Conservation (phyloP, 92 coral and sea anemone genomes). For the Chrysogorgia sp. region DNA sequence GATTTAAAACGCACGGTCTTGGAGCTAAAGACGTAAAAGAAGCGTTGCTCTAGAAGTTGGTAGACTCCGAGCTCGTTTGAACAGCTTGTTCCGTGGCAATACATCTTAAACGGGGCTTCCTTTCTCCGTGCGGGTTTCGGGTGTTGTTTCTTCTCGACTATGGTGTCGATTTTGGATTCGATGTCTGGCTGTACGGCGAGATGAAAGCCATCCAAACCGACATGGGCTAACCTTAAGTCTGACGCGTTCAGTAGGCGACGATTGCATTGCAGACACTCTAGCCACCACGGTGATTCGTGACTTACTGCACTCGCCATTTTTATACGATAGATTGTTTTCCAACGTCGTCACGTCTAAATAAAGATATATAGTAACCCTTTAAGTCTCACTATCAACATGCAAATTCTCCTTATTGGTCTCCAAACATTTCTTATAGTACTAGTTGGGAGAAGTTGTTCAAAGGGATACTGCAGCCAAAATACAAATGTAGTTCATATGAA, state of each 20-base stretch:
- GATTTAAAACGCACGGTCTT: slow-evolving; percentile 37
- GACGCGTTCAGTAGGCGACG: slow-evolving; percentile 16
- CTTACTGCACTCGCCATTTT: neutral
- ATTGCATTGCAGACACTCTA: slow-evolving; percentile 8
- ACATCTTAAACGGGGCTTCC: slow-evolving; percentile 47
- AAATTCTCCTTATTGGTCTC: no score
- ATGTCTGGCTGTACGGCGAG: slow-evolving; percentile 41
- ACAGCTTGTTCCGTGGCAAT: slow-evolving; percentile 21
- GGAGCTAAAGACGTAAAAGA: slow-evolving; percentile 39
- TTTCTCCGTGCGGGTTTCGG: slow-evolving; percentile 46
- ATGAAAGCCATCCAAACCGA: slow-evolving; percentile 34
- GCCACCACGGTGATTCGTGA: slow-evolving; percentile 27
- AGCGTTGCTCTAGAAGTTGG: slow-evolving; percentile 24
- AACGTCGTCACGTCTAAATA: no score
- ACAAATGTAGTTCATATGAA: no score
- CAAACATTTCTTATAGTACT: no score
- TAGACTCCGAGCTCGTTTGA: slow-evolving; percentile 36
- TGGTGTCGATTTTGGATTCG: slow-evolving; percentile 24
- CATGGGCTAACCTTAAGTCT: slow-evolving; percentile 25
- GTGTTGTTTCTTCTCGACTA: slow-evolving; percentile 28
- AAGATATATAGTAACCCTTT: no score
- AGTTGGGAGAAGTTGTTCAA: no score
- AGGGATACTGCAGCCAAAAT: no score
- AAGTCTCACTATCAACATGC: no score
- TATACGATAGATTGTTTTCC: no score